Base-by-base conservation (phyloP, 2,113 vertebrate genomes). In the Choloepus hoffmanni region DNA sequence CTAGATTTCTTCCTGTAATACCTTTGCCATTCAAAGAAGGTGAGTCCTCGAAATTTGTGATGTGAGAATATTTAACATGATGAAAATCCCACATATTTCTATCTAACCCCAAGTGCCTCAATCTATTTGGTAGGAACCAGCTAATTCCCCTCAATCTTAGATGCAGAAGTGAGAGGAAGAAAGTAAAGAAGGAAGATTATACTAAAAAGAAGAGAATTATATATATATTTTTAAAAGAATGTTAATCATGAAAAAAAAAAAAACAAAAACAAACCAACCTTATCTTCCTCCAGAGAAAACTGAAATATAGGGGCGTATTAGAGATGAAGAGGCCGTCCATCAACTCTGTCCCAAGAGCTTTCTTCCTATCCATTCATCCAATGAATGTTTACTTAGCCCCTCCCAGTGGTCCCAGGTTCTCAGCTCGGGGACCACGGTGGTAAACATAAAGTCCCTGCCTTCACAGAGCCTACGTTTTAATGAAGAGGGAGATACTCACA, bases 221-320 rank as follows among this genome's bases (percentile, higher is more conserved):
- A 36, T 2, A 14, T 33, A 65, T 62, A 55, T 92, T 73, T 53
- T 73, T 85, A n/a, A 18, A 94, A 92, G 88, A 40, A 26, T 18
- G 28, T 36, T 90, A 84, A 79, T 89, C 78, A 63, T 65, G 48
- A 94, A 91, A 67, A 14, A 89, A 14, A 89, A 85, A 36, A 36
- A 36, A 36, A 36, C 36, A 36, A 36, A 36, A 36, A 36, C 36
- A 36, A 36, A 36, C 36, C 92, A 60, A 26, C 2, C 30, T 43
- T 87, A 85, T 55, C 15, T 92, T 94, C 9, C 30, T 23, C 43
- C 43, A 87, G 58, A 89, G 14, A 78, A 89, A 92, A 86, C 2
- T 13, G 63, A 92, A 88, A 43, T 36, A 86, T 33, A 84, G 84
- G 45, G 43, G 45, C 10, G 53, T 23, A 11, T 78, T 26, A 88